Conservation (phyloP, 2,113 vertebrate species). For the Alaudala cheleensis region DNA sequence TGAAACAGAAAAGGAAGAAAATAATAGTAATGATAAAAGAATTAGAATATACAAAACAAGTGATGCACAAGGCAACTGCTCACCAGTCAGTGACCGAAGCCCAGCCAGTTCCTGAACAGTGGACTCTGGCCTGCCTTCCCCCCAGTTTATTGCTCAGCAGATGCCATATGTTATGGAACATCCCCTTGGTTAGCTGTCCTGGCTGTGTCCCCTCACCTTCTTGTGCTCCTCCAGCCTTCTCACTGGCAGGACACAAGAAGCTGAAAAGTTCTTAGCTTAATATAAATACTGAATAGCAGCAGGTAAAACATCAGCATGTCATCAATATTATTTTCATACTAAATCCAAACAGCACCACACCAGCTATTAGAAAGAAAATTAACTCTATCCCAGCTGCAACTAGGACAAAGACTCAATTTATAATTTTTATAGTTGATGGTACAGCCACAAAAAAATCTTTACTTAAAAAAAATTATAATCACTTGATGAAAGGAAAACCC, state of each 20-base stretch:
- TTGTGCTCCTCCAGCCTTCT: neutral
- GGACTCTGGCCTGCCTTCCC: neutral
- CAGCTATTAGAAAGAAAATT: neutral
- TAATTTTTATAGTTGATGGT: neutral
- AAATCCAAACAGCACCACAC: neutral
- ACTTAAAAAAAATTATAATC: neutral
- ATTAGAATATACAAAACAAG: neutral
- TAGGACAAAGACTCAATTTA: neutral
- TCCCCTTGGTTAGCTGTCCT: neutral
- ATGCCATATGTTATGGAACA: neutral
- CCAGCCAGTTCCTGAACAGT: neutral
- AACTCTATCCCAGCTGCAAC: neutral
- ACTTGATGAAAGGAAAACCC: neutral
- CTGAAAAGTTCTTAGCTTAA: neutral
- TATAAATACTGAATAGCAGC: neutral
- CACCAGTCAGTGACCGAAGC: rapidly evolving
- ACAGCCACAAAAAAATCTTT: neutral
- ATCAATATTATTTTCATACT: neutral
- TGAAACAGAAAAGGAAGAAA: neutral
- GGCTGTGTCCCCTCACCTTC: neutral
- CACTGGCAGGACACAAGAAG: neutral
- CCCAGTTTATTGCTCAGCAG: neutral
- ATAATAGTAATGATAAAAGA: neutral
- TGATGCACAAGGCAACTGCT: neutral
- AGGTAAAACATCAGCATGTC: neutral